Evolutionary conservation across 1,140 invertebrate genomes (phyloP), one percentile per base, ranked within the genome.

Genomic region (Drosophila punjabiensis): DNA sequence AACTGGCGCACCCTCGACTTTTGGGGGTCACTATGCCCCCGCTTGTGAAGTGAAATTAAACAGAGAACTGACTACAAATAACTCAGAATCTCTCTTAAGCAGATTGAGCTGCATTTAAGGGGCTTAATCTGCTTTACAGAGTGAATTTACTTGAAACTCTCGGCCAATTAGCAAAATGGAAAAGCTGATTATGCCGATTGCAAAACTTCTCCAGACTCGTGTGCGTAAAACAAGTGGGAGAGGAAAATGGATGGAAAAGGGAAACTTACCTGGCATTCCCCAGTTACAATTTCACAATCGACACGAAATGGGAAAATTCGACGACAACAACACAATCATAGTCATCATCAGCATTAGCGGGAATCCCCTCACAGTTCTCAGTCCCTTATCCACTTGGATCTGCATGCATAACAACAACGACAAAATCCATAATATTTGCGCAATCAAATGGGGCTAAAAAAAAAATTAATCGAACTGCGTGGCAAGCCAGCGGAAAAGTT

Each of bases 341-440:
- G 39, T 76, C 63, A 56, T 77, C 74, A 77, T 60, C 37, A 43
- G 55, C 75, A 77, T 68, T 60, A 77, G 30, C 55, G 30, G n/a
- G 13, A 18, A 35, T 45, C 60, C 32, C 37, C 45, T 35, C 14
- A 4, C 13, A 18, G 52, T n/a, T n/a, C 33, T 30, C 11, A 13
- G 28, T 13, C 24, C 50, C 41, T 63, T 47, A 70, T 62, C 76
- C 58, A 16, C 32, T 70, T 50, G 50, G 24, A 63, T 70, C 74
- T 62, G 75, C 76, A 62, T 70, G 76, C 65, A 78, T 70, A 79
- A 78, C 59, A 79, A 62, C 63, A 77, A 39, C 55, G 64, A 68
- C 64, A 56, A 78, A 79, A 79, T 79, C 76, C 76, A 79, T 79
- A 79, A 79, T 79, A 58, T 79, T 79, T 79, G 50, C 66, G 65